These are phyloP conservation scores for Petrocephalus microphthalmus DNA, from an alignment of 2,113 vertebrate genomes.

Conservation along the genomic window DNA sequence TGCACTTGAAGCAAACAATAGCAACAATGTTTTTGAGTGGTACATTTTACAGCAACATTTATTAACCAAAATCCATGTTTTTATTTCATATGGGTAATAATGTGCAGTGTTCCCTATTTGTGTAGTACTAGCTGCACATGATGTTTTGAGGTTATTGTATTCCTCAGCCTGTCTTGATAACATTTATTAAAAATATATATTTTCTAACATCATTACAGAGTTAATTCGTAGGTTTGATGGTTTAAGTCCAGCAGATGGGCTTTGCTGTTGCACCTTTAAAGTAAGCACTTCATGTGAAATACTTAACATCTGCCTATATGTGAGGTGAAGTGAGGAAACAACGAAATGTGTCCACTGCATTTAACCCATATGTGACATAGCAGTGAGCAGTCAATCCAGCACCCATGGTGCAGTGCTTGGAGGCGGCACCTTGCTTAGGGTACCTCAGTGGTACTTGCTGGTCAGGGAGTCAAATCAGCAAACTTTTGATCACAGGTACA, in stretches of 20 bases:
- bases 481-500: too few species aligned
- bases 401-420: too few species aligned
- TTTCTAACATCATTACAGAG: not conserved
- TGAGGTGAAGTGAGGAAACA: too few species aligned
- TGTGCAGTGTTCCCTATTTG: not conserved
- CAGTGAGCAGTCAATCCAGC: too few species aligned
- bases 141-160: not conserved
- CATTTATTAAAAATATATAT: not conserved
- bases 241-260: not conserved
- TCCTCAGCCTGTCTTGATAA: not conserved
- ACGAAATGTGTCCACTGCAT: too few species aligned
- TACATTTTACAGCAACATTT: not conserved
- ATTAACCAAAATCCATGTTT: not conserved
- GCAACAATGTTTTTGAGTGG: not conserved
- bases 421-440: too few species aligned
- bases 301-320: not conserved
- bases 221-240: not conserved
- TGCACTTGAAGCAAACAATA: not conserved
- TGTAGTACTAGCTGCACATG: not conserved
- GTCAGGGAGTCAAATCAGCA: too few species aligned
- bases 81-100: not conserved
- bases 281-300: not conserved
- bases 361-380: too few species aligned
- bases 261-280: not conserved
- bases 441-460: too few species aligned